Percentiles rank a stretch among this genome's conserved stretches.
Conservation (phyloP, 2,797 vertebrate species). For the Hipposideros larvatus region DNA sequence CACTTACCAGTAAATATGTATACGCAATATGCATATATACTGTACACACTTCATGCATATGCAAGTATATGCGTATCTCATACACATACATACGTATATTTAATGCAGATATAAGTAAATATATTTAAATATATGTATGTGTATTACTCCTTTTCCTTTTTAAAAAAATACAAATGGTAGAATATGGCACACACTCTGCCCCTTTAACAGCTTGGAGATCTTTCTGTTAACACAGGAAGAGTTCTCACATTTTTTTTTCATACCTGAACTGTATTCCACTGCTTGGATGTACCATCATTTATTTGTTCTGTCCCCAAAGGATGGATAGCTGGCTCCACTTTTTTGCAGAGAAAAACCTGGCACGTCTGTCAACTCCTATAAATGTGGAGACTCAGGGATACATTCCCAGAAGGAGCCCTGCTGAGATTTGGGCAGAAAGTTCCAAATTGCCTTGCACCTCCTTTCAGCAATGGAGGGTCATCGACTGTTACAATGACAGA, state of each 20-base stretch:
- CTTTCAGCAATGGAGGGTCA: not conserved
- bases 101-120: not conserved
- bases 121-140: not conserved
- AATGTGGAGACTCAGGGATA: not conserved
- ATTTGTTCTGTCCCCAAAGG: not conserved
- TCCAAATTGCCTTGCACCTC: not conserved
- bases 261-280: not conserved
- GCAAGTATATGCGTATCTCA: too few relatives aligned
- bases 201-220: not conserved
- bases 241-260: not conserved
- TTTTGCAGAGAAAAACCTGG: not conserved
- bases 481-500: fast-evolving
- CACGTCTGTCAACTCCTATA: not conserved
- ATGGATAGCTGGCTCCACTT: not conserved
- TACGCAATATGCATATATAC: not conserved
- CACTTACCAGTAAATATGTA: not conserved
- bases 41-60: not conserved
- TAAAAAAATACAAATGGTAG: not conserved
- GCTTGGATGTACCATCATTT: not conserved
- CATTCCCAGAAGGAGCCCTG: not conserved
- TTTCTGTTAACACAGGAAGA: not conserved
- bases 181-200: not conserved
- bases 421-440: not conserved
- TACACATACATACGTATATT: not conserved
- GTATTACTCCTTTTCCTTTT: not conserved